These are phyloP conservation scores for Glaucomys volans DNA, from an alignment of 2,113 vertebrate species.

Conservation along the genomic window DNA sequence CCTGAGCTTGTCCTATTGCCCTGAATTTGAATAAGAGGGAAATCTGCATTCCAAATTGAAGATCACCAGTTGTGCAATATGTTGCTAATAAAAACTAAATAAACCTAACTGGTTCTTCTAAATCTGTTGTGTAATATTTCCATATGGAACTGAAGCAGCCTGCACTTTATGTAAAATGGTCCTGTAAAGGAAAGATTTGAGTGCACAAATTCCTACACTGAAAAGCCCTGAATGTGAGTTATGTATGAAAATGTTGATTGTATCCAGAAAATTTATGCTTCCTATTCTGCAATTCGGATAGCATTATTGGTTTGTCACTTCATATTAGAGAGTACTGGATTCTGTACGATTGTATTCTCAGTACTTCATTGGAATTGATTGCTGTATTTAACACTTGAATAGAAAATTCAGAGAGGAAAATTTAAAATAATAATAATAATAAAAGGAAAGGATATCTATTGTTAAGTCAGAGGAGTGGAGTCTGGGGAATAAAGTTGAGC, in stretches of 20 bases:
- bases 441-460: background rate
- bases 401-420: slow-evolving; percentile 16
- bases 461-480: background rate
- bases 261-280: slow-evolving; percentile 67
- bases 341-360: slow-evolving; percentile 53
- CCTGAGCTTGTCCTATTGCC: background rate
- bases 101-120: background rate
- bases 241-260: slow-evolving; percentile 62
- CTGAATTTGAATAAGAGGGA: slow-evolving; percentile 27
- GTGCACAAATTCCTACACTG: background rate
- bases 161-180: background rate
- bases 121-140: slow-evolving; percentile 39
- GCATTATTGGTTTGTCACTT: slow-evolving; percentile 58
- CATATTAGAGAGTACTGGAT: slow-evolving; percentile 38
- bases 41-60: background rate
- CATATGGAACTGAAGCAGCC: slow-evolving; percentile 44
- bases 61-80: slow-evolving; percentile 2
- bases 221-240: slow-evolving; percentile 21
- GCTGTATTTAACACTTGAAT: slow-evolving; percentile 59
- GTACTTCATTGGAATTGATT: slow-evolving; percentile 50
- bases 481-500: slow-evolving; percentile 18
- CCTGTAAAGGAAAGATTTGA: slow-evolving; percentile 34
- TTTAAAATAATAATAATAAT: background rate
- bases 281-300: slow-evolving; percentile 64
- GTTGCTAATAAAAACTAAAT: slow-evolving; percentile 61